These are phyloP conservation scores for Gymnocephalus cernua DNA, from an alignment of 2,113 vertebrate species.

Conservation along the genomic window DNA sequence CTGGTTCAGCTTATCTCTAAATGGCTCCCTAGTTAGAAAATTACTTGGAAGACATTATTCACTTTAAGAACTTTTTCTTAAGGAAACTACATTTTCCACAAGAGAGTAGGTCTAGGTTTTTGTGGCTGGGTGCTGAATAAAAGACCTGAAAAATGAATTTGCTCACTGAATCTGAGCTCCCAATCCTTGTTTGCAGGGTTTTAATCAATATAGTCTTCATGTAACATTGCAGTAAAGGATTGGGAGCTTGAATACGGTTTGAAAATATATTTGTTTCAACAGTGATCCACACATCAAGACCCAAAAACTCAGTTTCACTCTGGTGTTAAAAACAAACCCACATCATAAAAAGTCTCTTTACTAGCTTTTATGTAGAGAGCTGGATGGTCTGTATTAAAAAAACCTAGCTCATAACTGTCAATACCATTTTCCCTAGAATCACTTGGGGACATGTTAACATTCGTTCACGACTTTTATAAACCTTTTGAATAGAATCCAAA, in stretches of 20 bases:
- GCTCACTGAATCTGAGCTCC: neutral
- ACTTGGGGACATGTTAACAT: constrained; percentile 15
- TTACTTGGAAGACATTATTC: neutral
- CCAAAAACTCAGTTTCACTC: neutral
- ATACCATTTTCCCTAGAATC: neutral
- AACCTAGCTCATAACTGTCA: constrained; percentile 25
- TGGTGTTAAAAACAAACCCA: constrained; percentile 6
- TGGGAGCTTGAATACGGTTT: neutral
- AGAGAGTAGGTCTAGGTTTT: neutral
- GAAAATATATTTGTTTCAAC: neutral
- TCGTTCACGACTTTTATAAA: constrained; percentile 19
- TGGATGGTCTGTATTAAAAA: neutral
- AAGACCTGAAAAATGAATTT: neutral
- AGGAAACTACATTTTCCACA: neutral
- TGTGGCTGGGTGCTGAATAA: constrained; percentile 12
- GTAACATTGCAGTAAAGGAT: neutral
- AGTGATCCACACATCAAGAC: constrained; percentile 17
- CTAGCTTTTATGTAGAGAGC: constrained; percentile 1
- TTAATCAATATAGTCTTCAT: constrained; percentile 27
- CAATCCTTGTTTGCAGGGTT: neutral
- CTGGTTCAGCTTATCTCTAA: constrained; percentile 80
- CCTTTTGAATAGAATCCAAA: constrained; percentile 7
- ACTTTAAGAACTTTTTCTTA: neutral
- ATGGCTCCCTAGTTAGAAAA: constrained; percentile 74
- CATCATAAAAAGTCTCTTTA: neutral